phyloP scores from a whole-genome alignment of 2,113 vertebrate genomes.

The Psittacara wagleri region DNA sequence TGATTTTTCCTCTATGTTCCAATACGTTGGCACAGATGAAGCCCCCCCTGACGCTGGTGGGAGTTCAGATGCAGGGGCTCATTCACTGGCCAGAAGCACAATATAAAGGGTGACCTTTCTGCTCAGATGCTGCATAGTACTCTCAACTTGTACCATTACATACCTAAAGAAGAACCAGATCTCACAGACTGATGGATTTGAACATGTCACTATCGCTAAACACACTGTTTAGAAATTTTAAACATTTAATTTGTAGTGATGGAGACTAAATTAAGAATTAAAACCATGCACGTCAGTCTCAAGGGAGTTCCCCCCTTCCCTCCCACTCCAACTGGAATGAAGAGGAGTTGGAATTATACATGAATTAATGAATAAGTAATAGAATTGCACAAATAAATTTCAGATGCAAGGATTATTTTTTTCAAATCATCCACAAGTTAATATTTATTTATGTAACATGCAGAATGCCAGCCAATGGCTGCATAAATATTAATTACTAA shows the following conservation, averaged over 20 bases:
- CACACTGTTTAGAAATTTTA: constrained; percentile 46
- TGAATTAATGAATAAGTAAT: constrained; percentile 67
- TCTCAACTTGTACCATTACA: neutral
- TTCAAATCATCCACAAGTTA: constrained; percentile 28
- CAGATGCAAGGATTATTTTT: neutral
- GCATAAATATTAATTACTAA: constrained; percentile 77
- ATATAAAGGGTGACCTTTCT: neutral
- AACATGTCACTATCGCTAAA: constrained; percentile 5
- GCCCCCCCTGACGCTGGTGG: neutral
- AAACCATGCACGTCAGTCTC: constrained; percentile 13
- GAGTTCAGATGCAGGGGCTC: neutral
- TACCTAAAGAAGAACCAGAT: neutral
- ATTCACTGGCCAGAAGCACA: neutral
- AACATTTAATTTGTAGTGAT: constrained; percentile 33
- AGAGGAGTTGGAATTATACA: constrained; percentile 35
- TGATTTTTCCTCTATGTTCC: neutral
- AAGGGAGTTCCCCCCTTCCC: neutral
- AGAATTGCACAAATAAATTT: constrained; percentile 46
- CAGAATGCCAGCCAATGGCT: constrained; percentile 44
- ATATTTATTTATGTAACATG: constrained; percentile 77
- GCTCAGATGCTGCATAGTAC: neutral
- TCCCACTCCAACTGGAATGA: constrained; percentile 58
- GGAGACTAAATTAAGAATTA: constrained; percentile 59
- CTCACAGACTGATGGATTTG: neutral
- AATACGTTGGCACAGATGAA: fast-evolving